These are phyloP conservation scores for Valencia hispanica DNA, from an alignment of 2,797 vertebrate species.

Conservation along the genomic window DNA sequence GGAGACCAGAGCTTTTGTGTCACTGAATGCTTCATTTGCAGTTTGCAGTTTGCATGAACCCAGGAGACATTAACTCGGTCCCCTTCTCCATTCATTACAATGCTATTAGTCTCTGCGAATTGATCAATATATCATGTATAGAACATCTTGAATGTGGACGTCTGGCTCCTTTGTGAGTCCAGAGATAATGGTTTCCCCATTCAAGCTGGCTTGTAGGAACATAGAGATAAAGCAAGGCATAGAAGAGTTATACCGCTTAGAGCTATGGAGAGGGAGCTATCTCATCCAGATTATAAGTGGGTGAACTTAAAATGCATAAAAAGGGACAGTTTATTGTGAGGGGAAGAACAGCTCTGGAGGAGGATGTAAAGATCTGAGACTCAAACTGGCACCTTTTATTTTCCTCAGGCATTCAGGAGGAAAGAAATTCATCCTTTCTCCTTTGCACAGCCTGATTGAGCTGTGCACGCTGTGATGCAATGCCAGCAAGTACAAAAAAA, in stretches of 20 bases:
- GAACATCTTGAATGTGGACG: slow-evolving; percentile 92
- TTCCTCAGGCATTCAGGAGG: slow-evolving; percentile 65
- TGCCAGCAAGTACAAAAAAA: slow-evolving; percentile 14
- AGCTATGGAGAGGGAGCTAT: slow-evolving; percentile 83
- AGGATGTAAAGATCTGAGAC: slow-evolving; percentile 70
- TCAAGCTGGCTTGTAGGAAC: slow-evolving; percentile 95
- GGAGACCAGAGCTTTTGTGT: slow-evolving; percentile 85
- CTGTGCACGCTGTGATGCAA: slow-evolving; percentile 43
- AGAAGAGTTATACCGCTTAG: slow-evolving; percentile 88
- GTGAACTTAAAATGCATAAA: slow-evolving; percentile 78
- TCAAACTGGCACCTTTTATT: slow-evolving; percentile 68
- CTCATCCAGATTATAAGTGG: slow-evolving; percentile 86
- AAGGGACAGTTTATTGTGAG: slow-evolving; percentile 71
- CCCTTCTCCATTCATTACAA: slow-evolving; percentile 89
- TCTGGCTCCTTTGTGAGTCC: slow-evolving; percentile 91
- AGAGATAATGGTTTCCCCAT: slow-evolving; percentile 95
- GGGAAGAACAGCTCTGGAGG: slow-evolving; percentile 57
- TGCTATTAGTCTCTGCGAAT: slow-evolving; percentile 89
- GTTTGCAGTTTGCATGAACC: slow-evolving; percentile 87
- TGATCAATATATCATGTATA: slow-evolving; percentile 98
- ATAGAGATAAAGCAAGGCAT: slow-evolving; percentile 91
- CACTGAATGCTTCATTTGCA: slow-evolving; percentile 88
- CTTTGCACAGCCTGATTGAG: slow-evolving; percentile 49
- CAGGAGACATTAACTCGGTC: slow-evolving; percentile 87
- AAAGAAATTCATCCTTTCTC: slow-evolving; percentile 57